These are phyloP conservation scores for Tethea ocularis DNA, from an alignment of 2,888 invertebrate genomes.

Conservation along the genomic window DNA sequence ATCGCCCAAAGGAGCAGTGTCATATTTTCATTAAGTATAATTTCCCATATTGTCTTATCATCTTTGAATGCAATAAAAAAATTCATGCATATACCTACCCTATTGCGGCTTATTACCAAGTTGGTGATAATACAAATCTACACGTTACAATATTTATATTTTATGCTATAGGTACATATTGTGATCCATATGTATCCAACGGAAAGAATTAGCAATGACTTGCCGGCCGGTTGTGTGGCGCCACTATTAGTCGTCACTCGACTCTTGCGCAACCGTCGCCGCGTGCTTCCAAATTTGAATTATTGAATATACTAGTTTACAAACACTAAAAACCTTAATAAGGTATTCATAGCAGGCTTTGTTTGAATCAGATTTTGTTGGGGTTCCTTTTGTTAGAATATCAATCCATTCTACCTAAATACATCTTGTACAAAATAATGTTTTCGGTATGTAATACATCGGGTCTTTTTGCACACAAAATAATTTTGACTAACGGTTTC, in stretches of 20 bases:
- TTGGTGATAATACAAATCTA: no score
- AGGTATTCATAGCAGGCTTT: conserved; percentile 34
- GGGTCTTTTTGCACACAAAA: no score
- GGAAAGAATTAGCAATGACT: conserved; percentile 41
- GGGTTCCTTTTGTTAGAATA: conserved; percentile 9
- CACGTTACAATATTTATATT: background rate
- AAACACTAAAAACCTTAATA: conserved; percentile 59
- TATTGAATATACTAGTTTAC: conserved; percentile 60
- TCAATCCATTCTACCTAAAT: no score
- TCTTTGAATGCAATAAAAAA: no score
- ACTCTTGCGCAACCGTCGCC: conserved; percentile 59
- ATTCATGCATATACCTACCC: no score
- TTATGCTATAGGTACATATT: background rate
- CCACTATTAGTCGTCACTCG: conserved; percentile 41
- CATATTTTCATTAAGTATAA: no score
- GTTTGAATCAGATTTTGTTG: conserved; percentile 19
- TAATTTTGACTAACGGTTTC: no score
- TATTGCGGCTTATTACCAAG: no score
- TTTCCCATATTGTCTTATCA: no score
- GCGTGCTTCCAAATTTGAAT: conserved; percentile 70
- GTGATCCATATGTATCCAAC: conserved; percentile 38
- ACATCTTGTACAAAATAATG: no score
- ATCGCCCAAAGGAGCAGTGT: no score
- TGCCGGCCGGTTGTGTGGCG: conserved; percentile 55
- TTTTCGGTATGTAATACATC: no score